Base-by-base conservation (phyloP, 2,797 vertebrate genomes). In the Galaxias olidus region DNA sequence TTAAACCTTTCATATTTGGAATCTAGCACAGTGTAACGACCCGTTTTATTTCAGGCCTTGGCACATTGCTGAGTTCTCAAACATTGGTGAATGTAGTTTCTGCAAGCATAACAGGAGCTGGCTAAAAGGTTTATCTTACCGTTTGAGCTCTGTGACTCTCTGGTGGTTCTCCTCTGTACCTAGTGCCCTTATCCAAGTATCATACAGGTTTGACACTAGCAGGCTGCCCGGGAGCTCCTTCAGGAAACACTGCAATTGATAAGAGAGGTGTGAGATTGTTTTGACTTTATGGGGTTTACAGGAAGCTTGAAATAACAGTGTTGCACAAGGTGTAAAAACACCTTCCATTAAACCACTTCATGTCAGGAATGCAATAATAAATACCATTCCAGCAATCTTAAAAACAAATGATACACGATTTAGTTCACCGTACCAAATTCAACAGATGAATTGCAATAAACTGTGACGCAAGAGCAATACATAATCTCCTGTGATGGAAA, bases 171-270 rank as follows among this genome's bases (percentile, higher is more conserved):
- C 87, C 60, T 85, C 81, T 10, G 78, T 91, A 52, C 93, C 91
- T 74, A 98, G 73, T 51, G 95, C 93, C 0, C 51, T 59, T 84
- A 95, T 94, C 97, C 97, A 98, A 41, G 82, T 86, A 17, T 92
- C 82, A 18, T 95, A 97, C 65, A 93, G 90, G 14, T 95, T 90
- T 0, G 88, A 87, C 1, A 87, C 91, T 54, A 98, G 87, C 40
- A 99, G 91, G 77, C 95, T 95, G 65, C 86, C 90, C 0, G 97
- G 97, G 77, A 99, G 95, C 8, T 95, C 93, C 71, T 94, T 90
- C 52, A 99, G 93, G 74, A 98, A 99, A 74, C 93, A 94, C 97
- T 99, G 82, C 47, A 68, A 78, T 69, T n/a, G 46, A 66, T 30
- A 64, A 58, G 15, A 66, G 12, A 74, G 9, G 55, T 46, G 51